These are phyloP conservation scores for Scaeva pyrastri DNA, from an alignment of 2,888 invertebrate genomes.

Conservation along the genomic window DNA sequence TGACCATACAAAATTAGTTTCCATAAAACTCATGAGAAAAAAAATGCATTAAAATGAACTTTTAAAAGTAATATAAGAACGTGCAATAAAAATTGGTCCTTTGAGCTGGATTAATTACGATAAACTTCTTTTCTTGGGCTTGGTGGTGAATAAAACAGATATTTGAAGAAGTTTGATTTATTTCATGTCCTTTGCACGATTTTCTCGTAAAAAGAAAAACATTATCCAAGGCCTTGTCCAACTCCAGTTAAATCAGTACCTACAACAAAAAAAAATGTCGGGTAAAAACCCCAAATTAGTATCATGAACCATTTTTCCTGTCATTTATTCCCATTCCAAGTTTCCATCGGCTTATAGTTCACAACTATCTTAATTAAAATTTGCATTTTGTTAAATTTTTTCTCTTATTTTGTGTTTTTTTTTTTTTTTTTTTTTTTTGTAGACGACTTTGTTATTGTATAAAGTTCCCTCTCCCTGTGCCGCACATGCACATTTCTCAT, in stretches of 20 bases:
- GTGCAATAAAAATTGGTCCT: constrained; percentile 3
- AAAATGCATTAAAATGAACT: no score
- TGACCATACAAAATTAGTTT: no score
- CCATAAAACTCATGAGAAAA: no score
- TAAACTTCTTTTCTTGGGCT: neutral
- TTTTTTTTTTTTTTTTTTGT: constrained; percentile 8
- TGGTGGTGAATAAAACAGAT: neutral
- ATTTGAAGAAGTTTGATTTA: neutral
- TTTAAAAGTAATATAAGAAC: neutral
- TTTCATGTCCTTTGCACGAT: neutral
- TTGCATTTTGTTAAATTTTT: constrained; percentile 72
- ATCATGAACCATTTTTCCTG: constrained; percentile 31
- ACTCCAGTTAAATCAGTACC: neutral
- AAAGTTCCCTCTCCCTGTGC: neutral
- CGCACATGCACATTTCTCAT: constrained; percentile 69
- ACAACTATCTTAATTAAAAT: constrained; percentile 75
- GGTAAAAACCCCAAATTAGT: constrained; percentile 56
- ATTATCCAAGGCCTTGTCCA: neutral
- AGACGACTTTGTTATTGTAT: constrained; percentile 6
- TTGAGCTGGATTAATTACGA: constrained; percentile 13
- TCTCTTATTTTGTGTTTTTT: constrained; percentile 8
- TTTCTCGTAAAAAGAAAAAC: constrained; percentile 2
- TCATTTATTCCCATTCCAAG: constrained; percentile 21
- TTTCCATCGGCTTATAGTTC: constrained; percentile 56
- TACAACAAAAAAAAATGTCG: neutral